Percentiles rank a stretch among this genome's conserved stretches.
Conservation (phyloP, 2,888 invertebrate genomes). For the Uropetala carovei region DNA sequence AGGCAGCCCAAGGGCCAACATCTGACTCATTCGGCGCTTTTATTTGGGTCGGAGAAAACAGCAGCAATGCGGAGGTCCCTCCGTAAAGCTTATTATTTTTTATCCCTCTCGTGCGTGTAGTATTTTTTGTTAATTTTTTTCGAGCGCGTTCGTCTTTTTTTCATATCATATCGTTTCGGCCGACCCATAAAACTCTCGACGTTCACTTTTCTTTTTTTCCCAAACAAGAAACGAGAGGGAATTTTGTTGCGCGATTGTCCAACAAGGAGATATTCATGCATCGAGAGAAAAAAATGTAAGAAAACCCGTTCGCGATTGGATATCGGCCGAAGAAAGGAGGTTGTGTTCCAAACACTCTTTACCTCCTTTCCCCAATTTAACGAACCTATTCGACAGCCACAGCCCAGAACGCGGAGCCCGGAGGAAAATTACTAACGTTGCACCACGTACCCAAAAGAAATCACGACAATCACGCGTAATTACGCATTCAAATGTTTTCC, state of each 20-base stretch:
- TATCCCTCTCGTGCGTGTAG: neutral
- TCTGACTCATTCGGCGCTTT: conserved; percentile 25
- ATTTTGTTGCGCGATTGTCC: neutral
- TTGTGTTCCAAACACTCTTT: too few relatives aligned
- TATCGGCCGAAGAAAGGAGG: too few relatives aligned
- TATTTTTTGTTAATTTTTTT: neutral
- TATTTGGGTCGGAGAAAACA: conserved; percentile 29
- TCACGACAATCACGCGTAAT: too few relatives aligned
- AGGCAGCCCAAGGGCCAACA: neutral
- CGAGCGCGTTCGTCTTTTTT: neutral
- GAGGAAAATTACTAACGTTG: too few relatives aligned
- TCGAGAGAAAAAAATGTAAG: too few relatives aligned
- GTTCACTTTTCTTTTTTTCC: neutral
- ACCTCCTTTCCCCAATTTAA: too few relatives aligned
- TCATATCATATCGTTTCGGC: neutral
- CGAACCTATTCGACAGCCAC: too few relatives aligned
- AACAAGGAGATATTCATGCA: too few relatives aligned
- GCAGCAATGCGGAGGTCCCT: neutral
- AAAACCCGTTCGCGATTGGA: too few relatives aligned
- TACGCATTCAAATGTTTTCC: too few relatives aligned
- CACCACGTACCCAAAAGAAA: too few relatives aligned
- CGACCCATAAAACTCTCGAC: neutral
- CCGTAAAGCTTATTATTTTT: neutral
- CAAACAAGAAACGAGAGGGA: neutral
- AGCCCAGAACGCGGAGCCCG: too few relatives aligned